Evolutionary conservation across 2,113 vertebrate species (phyloP).

Genomic region (Salvelinus fontinalis): DNA sequence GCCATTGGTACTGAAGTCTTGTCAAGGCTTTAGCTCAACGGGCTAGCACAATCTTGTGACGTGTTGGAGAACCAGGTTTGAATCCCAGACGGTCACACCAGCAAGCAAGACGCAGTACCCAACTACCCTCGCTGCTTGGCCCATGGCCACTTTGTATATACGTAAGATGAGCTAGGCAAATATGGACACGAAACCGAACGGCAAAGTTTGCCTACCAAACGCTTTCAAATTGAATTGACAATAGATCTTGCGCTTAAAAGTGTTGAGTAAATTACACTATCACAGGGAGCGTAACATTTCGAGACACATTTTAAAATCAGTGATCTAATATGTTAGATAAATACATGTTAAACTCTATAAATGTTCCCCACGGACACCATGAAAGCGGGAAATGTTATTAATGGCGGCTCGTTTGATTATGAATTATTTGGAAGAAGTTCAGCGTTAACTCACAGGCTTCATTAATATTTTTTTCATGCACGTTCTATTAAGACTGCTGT

Average conservation of each 20-base stretch:
- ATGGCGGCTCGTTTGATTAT: slow-evolving; percentile 9
- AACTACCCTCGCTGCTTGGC: too few relatives aligned
- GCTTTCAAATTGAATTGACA: not conserved
- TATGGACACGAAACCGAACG: not conserved
- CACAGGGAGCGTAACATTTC: not conserved
- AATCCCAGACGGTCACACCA: too few relatives aligned
- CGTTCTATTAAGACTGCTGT: slow-evolving; percentile 8
- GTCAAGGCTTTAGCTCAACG: too few relatives aligned
- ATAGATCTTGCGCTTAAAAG: not conserved
- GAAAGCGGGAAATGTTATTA: slow-evolving; percentile 26
- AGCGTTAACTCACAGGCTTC: slow-evolving; percentile 19
- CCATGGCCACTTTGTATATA: too few relatives aligned
- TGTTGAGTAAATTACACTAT: not conserved
- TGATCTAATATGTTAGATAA: not conserved
- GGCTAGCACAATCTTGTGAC: too few relatives aligned
- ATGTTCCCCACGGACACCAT: slow-evolving; percentile 14
- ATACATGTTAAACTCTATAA: slow-evolving; percentile 10
- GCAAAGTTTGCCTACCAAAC: not conserved
- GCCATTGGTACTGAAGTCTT: too few relatives aligned
- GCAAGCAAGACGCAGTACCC: too few relatives aligned
- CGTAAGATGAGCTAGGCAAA: not conserved
- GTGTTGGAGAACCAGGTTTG: too few relatives aligned
- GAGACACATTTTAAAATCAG: not conserved
- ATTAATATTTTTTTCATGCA: slow-evolving; percentile 23
- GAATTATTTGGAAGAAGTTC: slow-evolving; percentile 1